A percentile compares a stretch with the other conserved stretches of the same genome.
These are phyloP conservation scores for Odocoileus hemionus DNA, from an alignment of 2,113 vertebrate species.

Conservation along the genomic window DNA sequence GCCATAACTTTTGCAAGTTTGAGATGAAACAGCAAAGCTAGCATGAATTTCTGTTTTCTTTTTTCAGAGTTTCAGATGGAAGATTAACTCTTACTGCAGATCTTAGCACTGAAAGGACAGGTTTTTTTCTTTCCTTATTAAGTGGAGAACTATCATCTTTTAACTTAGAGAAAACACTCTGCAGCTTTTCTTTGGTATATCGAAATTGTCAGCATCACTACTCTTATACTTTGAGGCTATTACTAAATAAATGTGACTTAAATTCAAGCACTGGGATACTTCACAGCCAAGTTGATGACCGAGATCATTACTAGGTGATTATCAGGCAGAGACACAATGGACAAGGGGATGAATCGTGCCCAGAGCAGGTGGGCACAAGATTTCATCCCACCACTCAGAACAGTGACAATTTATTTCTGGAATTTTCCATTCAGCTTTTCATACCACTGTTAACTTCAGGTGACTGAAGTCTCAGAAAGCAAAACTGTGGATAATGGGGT, in stretches of 20 bases:
- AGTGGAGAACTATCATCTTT: neutral
- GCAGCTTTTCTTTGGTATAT: neutral
- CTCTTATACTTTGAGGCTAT: neutral
- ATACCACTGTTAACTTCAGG: neutral
- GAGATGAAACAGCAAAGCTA: neutral
- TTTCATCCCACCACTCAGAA: neutral
- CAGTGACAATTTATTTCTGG: neutral
- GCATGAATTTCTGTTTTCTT: neutral
- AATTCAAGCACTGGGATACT: neutral
- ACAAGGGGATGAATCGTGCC: neutral
- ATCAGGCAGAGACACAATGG: neutral
- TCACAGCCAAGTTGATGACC: neutral
- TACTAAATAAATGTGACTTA: neutral
- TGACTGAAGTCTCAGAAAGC: neutral
- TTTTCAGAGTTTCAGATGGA: neutral
- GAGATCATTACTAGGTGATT: neutral
- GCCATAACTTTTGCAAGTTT: neutral
- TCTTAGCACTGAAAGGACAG: neutral
- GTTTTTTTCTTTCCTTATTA: neutral
- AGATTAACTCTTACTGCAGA: neutral
- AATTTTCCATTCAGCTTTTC: neutral
- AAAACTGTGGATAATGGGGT: neutral
- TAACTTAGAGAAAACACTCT: neutral
- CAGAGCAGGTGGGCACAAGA: neutral
- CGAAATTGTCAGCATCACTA: neutral